phyloP scores from a whole-genome alignment of 2,113 vertebrate species.

The Ciconia boyciana region DNA sequence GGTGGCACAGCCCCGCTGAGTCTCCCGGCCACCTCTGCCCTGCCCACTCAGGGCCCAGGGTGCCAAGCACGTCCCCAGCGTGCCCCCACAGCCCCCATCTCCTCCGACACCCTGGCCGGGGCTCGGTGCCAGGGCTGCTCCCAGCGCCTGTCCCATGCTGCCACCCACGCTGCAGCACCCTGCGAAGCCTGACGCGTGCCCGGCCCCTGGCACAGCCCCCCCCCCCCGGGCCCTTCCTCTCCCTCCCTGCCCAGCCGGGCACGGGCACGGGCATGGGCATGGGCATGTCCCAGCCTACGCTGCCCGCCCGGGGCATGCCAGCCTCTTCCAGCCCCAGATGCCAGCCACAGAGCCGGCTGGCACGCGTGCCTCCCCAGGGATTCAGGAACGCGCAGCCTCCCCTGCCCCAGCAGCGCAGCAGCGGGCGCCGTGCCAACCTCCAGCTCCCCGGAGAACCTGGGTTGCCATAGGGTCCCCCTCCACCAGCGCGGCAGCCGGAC shows the following conservation, averaged over 20 bases:
- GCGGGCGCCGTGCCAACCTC: not conserved
- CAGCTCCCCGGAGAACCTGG: not conserved
- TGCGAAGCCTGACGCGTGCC: not conserved
- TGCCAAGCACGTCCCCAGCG: rapidly evolving
- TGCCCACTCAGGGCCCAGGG: rapidly evolving
- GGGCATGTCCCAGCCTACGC: conserved; percentile 28
- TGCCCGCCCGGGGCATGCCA: not conserved
- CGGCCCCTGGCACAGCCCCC: not conserved
- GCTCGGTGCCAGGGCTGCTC: not conserved
- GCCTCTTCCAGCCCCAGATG: conserved; percentile 16
- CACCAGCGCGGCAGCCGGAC: not conserved
- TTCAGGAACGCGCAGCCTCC: not conserved
- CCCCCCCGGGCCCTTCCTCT: not conserved
- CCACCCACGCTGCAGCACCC: not conserved
- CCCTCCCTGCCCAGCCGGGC: conserved; percentile 5
- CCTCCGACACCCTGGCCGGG: rapidly evolving
- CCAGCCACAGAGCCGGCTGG: conserved; percentile 22
- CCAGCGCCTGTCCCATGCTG: rapidly evolving
- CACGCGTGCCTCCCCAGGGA: not conserved
- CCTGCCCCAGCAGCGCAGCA: not conserved
- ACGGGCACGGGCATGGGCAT: not conserved
- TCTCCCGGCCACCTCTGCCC: not conserved
- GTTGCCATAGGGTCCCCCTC: not conserved
- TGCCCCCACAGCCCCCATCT: not conserved
- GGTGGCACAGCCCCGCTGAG: not conserved